Conservation (phyloP, 2,888 invertebrate genomes). For the Zygothrica quintamaculata region DNA sequence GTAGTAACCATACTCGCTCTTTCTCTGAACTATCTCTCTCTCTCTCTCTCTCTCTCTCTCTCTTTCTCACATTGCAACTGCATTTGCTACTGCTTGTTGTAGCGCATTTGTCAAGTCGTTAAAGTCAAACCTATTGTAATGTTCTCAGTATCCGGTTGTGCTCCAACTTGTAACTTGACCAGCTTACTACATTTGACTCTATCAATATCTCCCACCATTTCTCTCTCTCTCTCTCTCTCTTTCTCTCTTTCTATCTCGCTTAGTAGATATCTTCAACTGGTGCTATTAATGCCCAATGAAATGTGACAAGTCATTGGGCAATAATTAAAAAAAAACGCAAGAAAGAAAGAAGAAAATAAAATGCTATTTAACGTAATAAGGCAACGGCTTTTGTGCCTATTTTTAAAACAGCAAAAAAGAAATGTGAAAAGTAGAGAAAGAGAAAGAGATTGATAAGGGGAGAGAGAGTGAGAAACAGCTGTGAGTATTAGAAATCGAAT, state of each 20-base stretch:
- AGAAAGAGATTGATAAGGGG: too few species aligned
- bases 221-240: constrained; percentile 1
- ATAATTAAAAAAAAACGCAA: constrained; percentile 82
- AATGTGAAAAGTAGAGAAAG: too few species aligned
- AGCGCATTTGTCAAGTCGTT: constrained; percentile 1
- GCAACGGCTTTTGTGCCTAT: constrained; percentile 61
- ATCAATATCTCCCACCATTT: background rate
- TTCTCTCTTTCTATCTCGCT: background rate
- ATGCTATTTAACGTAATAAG: constrained; percentile 79
- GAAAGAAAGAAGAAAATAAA: constrained; percentile 73
- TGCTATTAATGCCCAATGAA: constrained; percentile 59
- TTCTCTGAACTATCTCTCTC: too few species aligned
- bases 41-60: background rate
- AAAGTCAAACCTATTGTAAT: background rate
- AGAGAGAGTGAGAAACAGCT: background rate
- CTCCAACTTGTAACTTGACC: constrained; percentile 34
- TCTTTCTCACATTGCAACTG: background rate
- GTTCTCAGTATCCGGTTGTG: constrained; percentile 66
- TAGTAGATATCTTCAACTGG: constrained; percentile 10
- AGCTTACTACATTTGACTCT: background rate
- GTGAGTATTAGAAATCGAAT: constrained; percentile 57
- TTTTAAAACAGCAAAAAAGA: constrained; percentile 41
- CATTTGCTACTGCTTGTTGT: constrained; percentile 9
- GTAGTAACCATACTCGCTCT: too few species aligned
- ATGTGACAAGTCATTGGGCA: constrained; percentile 80